These are phyloP conservation scores for Campylomormyrus tamandua DNA, from an alignment of 2,113 vertebrate genomes.

Conservation along the genomic window DNA sequence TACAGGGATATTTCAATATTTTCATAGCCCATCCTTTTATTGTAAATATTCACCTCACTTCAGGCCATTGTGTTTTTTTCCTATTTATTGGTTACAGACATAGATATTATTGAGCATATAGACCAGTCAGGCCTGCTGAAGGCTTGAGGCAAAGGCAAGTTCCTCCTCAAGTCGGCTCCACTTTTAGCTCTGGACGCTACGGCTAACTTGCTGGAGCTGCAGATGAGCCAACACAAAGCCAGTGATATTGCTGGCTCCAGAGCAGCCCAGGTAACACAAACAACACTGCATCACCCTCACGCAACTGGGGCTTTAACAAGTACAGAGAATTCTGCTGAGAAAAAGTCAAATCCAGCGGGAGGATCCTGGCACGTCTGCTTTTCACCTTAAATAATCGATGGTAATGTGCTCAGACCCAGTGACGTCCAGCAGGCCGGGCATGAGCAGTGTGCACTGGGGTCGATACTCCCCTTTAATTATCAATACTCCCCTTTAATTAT, in stretches of 20 bases:
- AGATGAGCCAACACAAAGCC: background rate
- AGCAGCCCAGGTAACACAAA: background rate
- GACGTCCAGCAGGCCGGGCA: background rate
- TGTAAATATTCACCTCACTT: background rate
- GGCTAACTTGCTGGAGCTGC: background rate
- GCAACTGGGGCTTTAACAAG: background rate
- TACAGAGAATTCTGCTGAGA: background rate
- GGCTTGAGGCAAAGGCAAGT: background rate
- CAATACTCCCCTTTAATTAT: conserved; percentile 10
- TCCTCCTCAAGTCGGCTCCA: background rate
- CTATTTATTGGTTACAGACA: background rate
- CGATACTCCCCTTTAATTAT: background rate
- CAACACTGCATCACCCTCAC: background rate
- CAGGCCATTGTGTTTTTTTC: background rate
- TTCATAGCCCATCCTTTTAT: background rate
- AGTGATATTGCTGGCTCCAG: background rate
- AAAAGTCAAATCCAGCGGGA: background rate
- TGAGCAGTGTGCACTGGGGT: background rate
- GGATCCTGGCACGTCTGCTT: background rate
- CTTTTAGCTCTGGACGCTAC: background rate
- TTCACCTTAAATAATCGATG: conserved; percentile 5
- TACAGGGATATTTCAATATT: background rate
- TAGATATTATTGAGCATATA: background rate
- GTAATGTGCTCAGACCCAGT: conserved; percentile 8
- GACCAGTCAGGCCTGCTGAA: background rate